A percentile compares a stretch with the other conserved stretches of the same genome.
Conservation (phyloP, 2,888 invertebrate genomes). For the Osmoderma eremita region DNA sequence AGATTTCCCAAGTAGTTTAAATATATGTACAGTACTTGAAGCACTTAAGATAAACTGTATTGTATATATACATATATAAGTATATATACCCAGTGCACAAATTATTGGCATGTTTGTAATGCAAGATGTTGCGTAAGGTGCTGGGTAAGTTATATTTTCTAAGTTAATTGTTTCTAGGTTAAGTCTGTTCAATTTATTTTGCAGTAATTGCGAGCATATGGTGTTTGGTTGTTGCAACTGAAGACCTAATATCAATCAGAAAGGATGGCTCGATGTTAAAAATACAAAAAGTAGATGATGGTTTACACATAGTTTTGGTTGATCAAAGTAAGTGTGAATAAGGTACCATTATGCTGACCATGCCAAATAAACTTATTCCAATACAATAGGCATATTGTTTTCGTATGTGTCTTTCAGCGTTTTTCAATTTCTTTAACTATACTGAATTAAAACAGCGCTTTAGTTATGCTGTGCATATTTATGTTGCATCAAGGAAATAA, state of each 20-base stretch:
- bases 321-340: constrained; percentile 20
- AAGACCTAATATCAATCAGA: constrained; percentile 18
- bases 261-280: constrained; percentile 27
- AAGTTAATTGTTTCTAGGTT: neutral
- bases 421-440: too few relatives aligned
- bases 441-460: too few relatives aligned
- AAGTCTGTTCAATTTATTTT: neutral
- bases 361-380: too few relatives aligned
- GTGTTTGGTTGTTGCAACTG: neutral
- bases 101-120: neutral
- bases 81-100: neutral
- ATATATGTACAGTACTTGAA: neutral
- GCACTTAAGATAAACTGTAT: constrained; percentile 12
- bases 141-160: constrained; percentile 1
- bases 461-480: too few relatives aligned
- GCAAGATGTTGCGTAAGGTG: constrained; percentile 8
- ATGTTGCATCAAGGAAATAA: too few relatives aligned
- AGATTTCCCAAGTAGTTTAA: too few relatives aligned
- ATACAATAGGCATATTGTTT: neutral
- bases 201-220: constrained; percentile 3
- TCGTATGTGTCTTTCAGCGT: too few relatives aligned
- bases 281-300: neutral
- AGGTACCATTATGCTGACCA: neutral
- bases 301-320: constrained; percentile 6
- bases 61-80: too few relatives aligned